Evolutionary conservation across 2,113 vertebrate species (phyloP), one percentile per base, ranked within the genome.

Genomic region (Sminthopsis crassicaudata): DNA sequence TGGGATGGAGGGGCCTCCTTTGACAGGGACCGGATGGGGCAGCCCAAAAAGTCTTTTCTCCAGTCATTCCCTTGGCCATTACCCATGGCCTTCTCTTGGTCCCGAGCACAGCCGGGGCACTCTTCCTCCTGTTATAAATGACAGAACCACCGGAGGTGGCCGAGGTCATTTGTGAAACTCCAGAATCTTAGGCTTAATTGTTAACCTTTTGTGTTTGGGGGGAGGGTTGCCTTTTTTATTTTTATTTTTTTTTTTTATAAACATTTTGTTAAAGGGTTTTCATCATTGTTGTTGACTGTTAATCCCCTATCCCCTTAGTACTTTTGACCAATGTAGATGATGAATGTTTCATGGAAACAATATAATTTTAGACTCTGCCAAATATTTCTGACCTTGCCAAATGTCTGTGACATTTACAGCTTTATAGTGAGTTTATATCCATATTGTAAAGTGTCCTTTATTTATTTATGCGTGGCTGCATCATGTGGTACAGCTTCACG

Each of bases 391-490:
- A n/a, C 42, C 2, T 67, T 76, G 67, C 67, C 67, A n/a, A 22
- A 96, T 95, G 46, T 92, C 95, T 95, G n/a, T 95, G 46, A 30
- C 95, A 96, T 93, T 92, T 93, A 84, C 90, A 94, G 52, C 84
- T 50, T 96, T 92, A 92, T 42, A 92, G 90, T 92, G 93, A 92
- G 92, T 98, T 98, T 96, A 30, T 90, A 50, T 23, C 92, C 95
- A 84, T 57, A 94, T 46, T 84, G 55, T 67, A 90, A 92, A 96
- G 95, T 95, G 94, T 96, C n/a, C 2, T 89, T 90, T 98, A 97
- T 98, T 98, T 98, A 97, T 97, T 98, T 97, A 95, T 97, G 93
- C 93, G 88, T 93, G 60, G 46, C 92, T 91, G 30, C 93, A 76
- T 96, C 42, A 93, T 67, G 26, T 92, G 55, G 93, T 30, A 36